Base-by-base conservation (phyloP, 2,113 vertebrate genomes). In the Neoarius graeffei region DNA sequence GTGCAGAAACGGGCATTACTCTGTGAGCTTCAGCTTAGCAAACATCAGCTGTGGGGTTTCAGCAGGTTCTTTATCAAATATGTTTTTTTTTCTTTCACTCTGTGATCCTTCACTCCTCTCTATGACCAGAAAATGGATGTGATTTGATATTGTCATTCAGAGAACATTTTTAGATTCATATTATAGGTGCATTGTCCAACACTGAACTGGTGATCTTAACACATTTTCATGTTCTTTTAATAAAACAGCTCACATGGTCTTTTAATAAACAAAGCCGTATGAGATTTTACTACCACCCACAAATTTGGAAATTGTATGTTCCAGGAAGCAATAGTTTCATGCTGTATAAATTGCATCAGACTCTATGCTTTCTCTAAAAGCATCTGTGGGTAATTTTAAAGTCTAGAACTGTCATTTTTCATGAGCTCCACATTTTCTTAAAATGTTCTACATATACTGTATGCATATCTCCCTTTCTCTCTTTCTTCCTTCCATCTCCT, bases 11-110 rank as follows among this genome's bases (percentile, higher is more conserved):
- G 74, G 52, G 27, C n/a, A 64, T 77, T 81, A 86, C 30, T 48
- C 56, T 74, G 56, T 88, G 67, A 86, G 76, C 82, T 87, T 20
- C 85, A 48, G 85, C 59, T 85, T 82, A 71, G 64, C 59, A 85
- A 90, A 89, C 83, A 85, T 88, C 87, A 88, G 52, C 66, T 80
- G n/a, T 62, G 73, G 57, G 52, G 69, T 84, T 57, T 52, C 42
- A n/a, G 67, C 17, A 56, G 62, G 35, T 83, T 86, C 85, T 87
- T 86, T 87, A 64, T 56, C 7, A 19, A 66, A 20, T 71, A 56
- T 77, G n/a, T 59, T 59, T 59, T 57, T 62, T 69, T 17, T 81
- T 27, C 5, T 82, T 81, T 52, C 86, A 4, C 14, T 25, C 35
- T 23, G 8, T 9, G n/a, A 13, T n/a, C 23, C 74, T 77, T 77